A percentile compares a stretch with the other conserved stretches of the same genome.
These are phyloP conservation scores for Pristionchus japonicus DNA, from an alignment of 2,888 invertebrate genomes.

Conservation along the genomic window DNA sequence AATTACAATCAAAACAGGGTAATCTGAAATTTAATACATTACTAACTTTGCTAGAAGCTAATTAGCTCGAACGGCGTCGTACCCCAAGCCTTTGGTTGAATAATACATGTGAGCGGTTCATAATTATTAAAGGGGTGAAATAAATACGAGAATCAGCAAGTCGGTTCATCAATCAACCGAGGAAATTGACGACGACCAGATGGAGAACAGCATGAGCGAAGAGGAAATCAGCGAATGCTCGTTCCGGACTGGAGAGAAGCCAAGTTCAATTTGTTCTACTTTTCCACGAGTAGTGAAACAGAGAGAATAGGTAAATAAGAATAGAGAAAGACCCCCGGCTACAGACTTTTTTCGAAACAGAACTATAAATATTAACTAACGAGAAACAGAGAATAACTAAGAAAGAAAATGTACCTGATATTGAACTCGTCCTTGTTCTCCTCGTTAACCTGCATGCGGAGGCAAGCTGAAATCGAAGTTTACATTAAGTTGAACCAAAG, in stretches of 20 bases:
- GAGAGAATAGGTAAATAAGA: too few species aligned
- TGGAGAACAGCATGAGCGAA: conserved; percentile 97
- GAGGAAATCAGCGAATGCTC: conserved; percentile 98
- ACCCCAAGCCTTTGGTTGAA: conserved; percentile 39
- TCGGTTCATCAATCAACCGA: conserved; percentile 82
- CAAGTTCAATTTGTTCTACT: too few species aligned
- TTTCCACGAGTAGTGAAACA: too few species aligned
- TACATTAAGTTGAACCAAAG: too few species aligned
- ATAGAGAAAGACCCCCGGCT: too few species aligned
- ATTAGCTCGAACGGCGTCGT: background rate
- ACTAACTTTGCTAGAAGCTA: conserved; percentile 1
- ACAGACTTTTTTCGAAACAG: too few species aligned
- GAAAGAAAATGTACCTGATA: conserved; percentile 50
- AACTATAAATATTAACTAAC: too few species aligned
- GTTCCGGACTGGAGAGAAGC: conserved; percentile 87
- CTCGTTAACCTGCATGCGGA: conserved; percentile 96
- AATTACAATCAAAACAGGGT: conserved; percentile 1
- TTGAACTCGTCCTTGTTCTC: conserved; percentile 93
- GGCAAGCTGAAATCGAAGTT: conserved; percentile 85
- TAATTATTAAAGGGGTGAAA: background rate
- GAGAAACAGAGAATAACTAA: background rate
- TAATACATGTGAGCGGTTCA: conserved; percentile 24
- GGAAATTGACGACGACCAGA: conserved; percentile 97
- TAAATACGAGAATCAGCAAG: background rate
- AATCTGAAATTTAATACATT: conserved; percentile 16